Conservation (phyloP, 2,797 vertebrate species). For the Natrix natrix region DNA sequence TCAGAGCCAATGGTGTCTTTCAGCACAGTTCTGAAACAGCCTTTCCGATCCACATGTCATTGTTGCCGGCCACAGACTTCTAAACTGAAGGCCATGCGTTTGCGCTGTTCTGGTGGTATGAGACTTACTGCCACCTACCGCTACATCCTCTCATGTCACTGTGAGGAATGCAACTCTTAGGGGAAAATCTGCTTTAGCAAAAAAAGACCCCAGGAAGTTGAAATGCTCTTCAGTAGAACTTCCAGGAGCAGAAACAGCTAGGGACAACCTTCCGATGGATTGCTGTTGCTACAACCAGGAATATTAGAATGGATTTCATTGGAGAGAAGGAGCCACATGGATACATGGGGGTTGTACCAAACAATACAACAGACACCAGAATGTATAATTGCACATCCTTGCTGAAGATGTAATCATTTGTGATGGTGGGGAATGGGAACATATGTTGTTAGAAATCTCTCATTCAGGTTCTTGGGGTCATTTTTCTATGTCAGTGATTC, state of each 20-base stretch:
- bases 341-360: conserved; percentile 25
- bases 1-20: conserved; percentile 95
- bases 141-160: conserved; percentile 97
- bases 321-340: conserved; percentile 21
- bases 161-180: conserved; percentile 91
- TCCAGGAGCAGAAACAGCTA: neutral
- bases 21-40: conserved; percentile 93
- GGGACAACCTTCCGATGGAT: neutral
- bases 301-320: conserved; percentile 25
- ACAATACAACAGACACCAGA: conserved; percentile 40
- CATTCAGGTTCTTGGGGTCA: conserved; percentile 60
- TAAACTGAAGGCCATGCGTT: conserved; percentile 92
- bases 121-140: conserved; percentile 94
- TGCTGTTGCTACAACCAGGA: accelerated
- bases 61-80: conserved; percentile 97
- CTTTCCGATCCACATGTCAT: conserved; percentile 91
- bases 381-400: conserved; percentile 19
- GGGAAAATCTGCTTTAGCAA: neutral
- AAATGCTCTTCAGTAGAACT: neutral
- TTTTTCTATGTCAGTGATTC: conserved; percentile 48
- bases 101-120: conserved; percentile 88
- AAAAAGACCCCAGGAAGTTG: neutral
- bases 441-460: conserved; percentile 54
- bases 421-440: conserved; percentile 23
- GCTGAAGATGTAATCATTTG: conserved; percentile 17